These are phyloP conservation scores for Ophiodon elongatus DNA, from an alignment of 2,113 vertebrate species.

Conservation along the genomic window DNA sequence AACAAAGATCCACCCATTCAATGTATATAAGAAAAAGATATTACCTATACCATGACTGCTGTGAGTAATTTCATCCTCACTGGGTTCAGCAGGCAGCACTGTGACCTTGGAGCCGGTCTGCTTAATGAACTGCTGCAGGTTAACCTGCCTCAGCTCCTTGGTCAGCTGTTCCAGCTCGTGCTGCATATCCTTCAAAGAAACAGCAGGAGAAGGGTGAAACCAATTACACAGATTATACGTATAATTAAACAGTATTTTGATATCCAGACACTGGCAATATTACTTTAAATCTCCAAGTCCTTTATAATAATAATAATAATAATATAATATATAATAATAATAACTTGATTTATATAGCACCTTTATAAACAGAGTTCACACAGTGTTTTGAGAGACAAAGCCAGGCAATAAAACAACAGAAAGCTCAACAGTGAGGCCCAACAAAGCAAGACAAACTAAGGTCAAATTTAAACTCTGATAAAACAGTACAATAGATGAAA, in stretches of 20 bases:
- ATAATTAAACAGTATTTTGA: neutral
- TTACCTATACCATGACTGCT: conserved; percentile 85
- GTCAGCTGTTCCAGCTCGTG: conserved; percentile 96
- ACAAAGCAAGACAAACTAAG: too few species aligned
- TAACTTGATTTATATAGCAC: neutral
- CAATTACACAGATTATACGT: neutral
- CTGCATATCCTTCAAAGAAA: conserved; percentile 90
- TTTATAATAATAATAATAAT: neutral
- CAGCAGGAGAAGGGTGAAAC: neutral
- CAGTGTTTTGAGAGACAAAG: too few species aligned
- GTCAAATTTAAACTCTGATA: too few species aligned
- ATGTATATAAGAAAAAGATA: neutral
- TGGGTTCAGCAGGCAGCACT: conserved; percentile 92
- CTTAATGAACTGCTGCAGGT: conserved; percentile 98
- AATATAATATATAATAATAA: too few species aligned
- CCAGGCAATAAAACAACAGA: too few species aligned
- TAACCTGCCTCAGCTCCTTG: conserved; percentile 97
- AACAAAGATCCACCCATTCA: neutral
- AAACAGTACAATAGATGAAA: too few species aligned
- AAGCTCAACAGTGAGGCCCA: too few species aligned
- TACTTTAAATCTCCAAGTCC: neutral
- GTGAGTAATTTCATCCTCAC: conserved; percentile 85
- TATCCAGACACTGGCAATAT: neutral
- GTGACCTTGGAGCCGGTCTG: conserved; percentile 98
- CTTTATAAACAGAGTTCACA: neutral